Base-by-base conservation (phyloP, 2,888 invertebrate species). In the Automeris io region DNA sequence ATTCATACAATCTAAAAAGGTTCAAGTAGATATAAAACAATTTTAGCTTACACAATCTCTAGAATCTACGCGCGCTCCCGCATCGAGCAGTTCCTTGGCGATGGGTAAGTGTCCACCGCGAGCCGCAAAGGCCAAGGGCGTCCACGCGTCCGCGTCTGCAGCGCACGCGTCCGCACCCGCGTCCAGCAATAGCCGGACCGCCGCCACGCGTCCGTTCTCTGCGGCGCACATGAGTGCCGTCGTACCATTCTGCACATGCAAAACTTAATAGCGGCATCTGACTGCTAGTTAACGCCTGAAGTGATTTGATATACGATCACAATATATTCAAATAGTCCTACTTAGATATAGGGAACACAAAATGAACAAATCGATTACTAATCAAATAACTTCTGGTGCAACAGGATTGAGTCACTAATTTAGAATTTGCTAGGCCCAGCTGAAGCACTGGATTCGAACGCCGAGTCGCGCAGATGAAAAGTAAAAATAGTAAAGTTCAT, bases 161-260 rank as follows among this genome's bases (percentile, higher is more conserved):
- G 94, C 92, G 73, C 95, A 93, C 11, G 96, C 92, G 82, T 99
- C 98, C 21, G 98, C 97, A 42, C 97, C 96, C 69, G 95, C 93
- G 39, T 92, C 91, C 51, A 99, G 87, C 45, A 99, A 89, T 61
- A 95, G 91, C 37, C 93, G 91, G 35, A 95, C 95, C 73, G 98
- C 94, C 31, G 91, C 90, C 39, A 91, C 82, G 61, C 95, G 93
- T 19, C 98, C 98, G 59, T 92, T 93, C 62, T 93, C 90, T 42
- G 96, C 91, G 33, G 98, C 97, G 64, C 94, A 91, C 89, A 98
- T 97, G 67, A 99, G 93, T 37, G 95, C 94, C 34, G 98, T 97
- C 45, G 95, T 93, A 46, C 97, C 96, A 89, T 96, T 96, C 96
- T 97, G 69, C 1, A 31, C 6, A 9, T 16, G 24, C 3, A 35